A percentile compares a stretch with the other conserved stretches of the same genome.
Conservation (phyloP, 2,797 vertebrate species). For the Ambastaia sidthimunki region DNA sequence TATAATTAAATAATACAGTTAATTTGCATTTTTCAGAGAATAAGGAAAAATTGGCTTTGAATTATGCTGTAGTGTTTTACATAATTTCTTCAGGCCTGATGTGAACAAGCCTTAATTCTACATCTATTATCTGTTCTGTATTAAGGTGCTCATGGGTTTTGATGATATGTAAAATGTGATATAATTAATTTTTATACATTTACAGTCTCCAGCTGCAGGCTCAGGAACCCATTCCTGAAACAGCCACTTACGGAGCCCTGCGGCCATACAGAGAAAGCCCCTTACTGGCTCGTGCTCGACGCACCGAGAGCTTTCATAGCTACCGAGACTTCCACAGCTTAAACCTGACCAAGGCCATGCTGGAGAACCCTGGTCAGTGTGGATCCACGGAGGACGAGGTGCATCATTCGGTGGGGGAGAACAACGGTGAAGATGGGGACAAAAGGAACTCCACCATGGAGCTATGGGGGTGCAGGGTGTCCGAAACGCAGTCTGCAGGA, state of each 20-base stretch:
- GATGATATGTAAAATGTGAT: neutral
- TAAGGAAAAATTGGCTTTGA: neutral
- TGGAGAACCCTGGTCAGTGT: slow-evolving; percentile 72
- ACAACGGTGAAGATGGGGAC: slow-evolving; percentile 71
- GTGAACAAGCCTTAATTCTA: too few species aligned
- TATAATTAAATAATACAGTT: too few species aligned
- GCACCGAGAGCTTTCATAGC: slow-evolving; percentile 95
- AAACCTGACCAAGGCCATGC: slow-evolving; percentile 79
- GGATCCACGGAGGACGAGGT: slow-evolving; percentile 60
- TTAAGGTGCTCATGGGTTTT: too few species aligned
- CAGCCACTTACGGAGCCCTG: slow-evolving; percentile 88
- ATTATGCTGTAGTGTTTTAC: too few species aligned
- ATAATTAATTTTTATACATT: neutral
- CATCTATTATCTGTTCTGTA: too few species aligned
- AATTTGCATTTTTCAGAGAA: neutral
- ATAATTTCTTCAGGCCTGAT: too few species aligned
- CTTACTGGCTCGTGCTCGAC: slow-evolving; percentile 89
- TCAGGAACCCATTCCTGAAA: slow-evolving; percentile 86
- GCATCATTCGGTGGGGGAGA: slow-evolving; percentile 71
- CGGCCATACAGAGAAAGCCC: slow-evolving; percentile 96
- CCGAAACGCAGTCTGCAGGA: slow-evolving; percentile 66
- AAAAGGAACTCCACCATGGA: slow-evolving; percentile 77
- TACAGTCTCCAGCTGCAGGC: slow-evolving; percentile 91
- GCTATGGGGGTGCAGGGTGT: slow-evolving; percentile 68
- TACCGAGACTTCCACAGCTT: slow-evolving; percentile 92